These are phyloP conservation scores for Ethmia dodecea DNA, from an alignment of 2,888 invertebrate species.

Conservation along the genomic window DNA sequence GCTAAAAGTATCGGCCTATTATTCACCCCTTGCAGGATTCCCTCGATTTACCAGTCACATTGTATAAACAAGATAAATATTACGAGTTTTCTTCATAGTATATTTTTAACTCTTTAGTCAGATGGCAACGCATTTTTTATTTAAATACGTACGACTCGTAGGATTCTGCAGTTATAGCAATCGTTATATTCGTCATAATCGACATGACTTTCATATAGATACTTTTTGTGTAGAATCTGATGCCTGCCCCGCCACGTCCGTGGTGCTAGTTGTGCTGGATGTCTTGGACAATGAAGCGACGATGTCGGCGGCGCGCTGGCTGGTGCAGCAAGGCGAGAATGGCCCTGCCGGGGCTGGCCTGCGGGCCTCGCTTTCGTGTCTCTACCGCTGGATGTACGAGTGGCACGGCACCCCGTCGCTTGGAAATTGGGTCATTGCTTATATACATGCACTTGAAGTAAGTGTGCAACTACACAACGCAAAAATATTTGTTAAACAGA, in stretches of 20 bases:
- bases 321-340: constrained; percentile 54
- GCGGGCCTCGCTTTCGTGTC: constrained; percentile 78
- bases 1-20: too few species aligned
- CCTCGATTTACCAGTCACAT: too few species aligned
- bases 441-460: constrained; percentile 80
- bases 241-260: constrained; percentile 78
- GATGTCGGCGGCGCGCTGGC: constrained; percentile 49
- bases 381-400: constrained; percentile 82
- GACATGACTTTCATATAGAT: not conserved
- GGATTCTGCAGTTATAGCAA: too few species aligned
- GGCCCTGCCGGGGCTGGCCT: constrained; percentile 71
- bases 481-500: too few species aligned
- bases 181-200: too few species aligned
- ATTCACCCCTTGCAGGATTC: too few species aligned
- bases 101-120: too few species aligned
- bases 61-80: too few species aligned
- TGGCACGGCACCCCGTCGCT: constrained; percentile 81
- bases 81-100: too few species aligned
- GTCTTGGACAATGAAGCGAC: constrained; percentile 47
- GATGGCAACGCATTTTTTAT: too few species aligned
- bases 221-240: constrained; percentile 42
- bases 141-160: too few species aligned
- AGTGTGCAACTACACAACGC: too few species aligned
- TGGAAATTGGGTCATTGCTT: constrained; percentile 81
- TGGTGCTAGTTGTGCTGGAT: constrained; percentile 77